Evolutionary conservation across 1,140 invertebrate species (phyloP).

Genomic region (Oryctes rhinoceros): DNA sequence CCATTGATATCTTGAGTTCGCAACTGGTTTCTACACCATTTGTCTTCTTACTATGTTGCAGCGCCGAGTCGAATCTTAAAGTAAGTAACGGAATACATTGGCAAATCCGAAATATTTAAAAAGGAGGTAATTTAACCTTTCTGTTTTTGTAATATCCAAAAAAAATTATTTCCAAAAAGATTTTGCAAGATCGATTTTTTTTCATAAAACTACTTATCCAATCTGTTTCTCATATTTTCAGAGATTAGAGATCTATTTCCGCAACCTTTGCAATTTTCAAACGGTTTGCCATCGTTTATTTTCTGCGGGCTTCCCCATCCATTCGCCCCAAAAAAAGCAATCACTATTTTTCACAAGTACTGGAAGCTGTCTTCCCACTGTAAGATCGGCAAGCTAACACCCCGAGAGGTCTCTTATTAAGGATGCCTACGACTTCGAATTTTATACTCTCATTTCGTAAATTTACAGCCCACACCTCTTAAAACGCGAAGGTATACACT

Average conservation of each 20-base stretch:
- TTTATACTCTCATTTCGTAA: conserved; percentile 9
- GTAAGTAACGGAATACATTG: too few relatives aligned
- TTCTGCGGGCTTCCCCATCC: not conserved
- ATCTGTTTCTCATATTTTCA: not conserved
- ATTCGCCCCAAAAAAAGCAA: not conserved
- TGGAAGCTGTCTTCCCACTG: not conserved
- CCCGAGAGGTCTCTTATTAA: not conserved
- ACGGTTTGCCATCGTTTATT: not conserved
- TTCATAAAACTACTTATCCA: too few relatives aligned
- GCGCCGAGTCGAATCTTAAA: too few relatives aligned
- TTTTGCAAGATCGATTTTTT: too few relatives aligned
- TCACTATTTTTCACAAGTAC: conserved; percentile 5
- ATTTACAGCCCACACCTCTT: conserved; percentile 8
- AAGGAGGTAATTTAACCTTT: too few relatives aligned
- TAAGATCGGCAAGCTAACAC: not conserved
- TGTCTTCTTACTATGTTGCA: too few relatives aligned
- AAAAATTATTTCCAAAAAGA: too few relatives aligned
- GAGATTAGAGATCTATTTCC: not conserved
- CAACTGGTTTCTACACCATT: too few relatives aligned
- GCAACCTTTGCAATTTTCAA: not conserved
- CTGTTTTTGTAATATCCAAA: too few relatives aligned
- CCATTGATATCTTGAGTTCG: too few relatives aligned
- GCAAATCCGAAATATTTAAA: too few relatives aligned
- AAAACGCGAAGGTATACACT: conserved; percentile 17
- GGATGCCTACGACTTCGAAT: conserved; percentile 1